phyloP scores from a whole-genome alignment of 2,888 invertebrate genomes.

The Aspidiotus rigidus region DNA sequence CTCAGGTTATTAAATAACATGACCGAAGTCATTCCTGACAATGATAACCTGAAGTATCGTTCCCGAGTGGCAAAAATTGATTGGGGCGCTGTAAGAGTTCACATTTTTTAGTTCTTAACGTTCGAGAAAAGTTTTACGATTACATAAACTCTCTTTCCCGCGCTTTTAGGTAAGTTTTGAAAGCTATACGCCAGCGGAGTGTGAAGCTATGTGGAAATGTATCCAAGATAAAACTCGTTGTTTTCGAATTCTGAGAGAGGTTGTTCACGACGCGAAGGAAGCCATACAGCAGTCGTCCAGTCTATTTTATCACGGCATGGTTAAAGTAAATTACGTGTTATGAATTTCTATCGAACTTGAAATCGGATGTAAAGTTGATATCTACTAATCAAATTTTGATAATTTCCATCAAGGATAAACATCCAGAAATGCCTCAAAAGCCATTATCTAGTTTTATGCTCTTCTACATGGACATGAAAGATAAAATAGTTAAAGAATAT shows the following conservation, averaged over 20 bases:
- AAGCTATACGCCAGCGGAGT: slow-evolving; percentile 32
- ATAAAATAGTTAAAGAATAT: slow-evolving; percentile 6
- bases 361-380: not conserved
- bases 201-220: slow-evolving; percentile 33
- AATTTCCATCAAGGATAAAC: not conserved
- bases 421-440: slow-evolving; percentile 17
- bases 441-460: slow-evolving; percentile 25
- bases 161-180: slow-evolving; percentile 30
- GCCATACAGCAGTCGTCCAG: not conserved
- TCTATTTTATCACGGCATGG: not conserved
- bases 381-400: no score
- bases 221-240: slow-evolving; percentile 34
- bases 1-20: slow-evolving; percentile 42
- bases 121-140: not conserved
- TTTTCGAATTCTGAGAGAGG: slow-evolving; percentile 33
- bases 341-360: not conserved
- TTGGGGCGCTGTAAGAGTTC: slow-evolving; percentile 27
- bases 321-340: no score
- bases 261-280: slow-evolving; percentile 31
- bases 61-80: slow-evolving; percentile 33
- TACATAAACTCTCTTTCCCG: not conserved
- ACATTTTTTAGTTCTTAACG: not conserved
- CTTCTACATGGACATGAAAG: slow-evolving; percentile 13
- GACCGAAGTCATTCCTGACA: slow-evolving; percentile 40
- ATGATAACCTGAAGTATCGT: slow-evolving; percentile 26